Evolutionary conservation across 2,888 invertebrate genomes (phyloP), one percentile per base, ranked within the genome.

Genomic region (Petrophora chlorosata): DNA sequence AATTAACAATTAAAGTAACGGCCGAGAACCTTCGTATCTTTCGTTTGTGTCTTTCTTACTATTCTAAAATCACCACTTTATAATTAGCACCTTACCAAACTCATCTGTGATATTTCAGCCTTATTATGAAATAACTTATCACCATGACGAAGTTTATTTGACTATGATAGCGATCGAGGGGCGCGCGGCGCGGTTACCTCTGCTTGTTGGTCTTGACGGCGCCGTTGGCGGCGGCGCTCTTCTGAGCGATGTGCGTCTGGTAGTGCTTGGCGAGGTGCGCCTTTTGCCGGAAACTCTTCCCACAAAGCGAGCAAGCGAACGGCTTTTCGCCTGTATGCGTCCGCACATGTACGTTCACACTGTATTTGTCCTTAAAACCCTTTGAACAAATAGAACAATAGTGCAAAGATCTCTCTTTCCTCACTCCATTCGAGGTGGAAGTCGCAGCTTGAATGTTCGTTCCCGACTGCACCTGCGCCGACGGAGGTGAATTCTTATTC

Each of bases 251-350:
- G 82, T 97, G 97, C 53, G 97, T 97, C 90, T 97, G 97, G 77
- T 97, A 96, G 85, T 97, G 97, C 79, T 97, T 97, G 51, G 97
- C 97, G 65, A 97, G 91, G 72, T 97, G 97, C 0, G 97, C 97
- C 76, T 97, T 97, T 81, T 97, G 97, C 35, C 97, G 92, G 87
- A 97, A 97, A 73, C 96, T 96, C 82, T 97, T 98, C 57, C 97
- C 97, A 80, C 99, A 99, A 46, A 98, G 92, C 10, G 95, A 95
- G 81, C 99, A 99, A 22, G 96, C 93, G 83, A 99, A 99, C 0
- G 99, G 99, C 76, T 99, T 99, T 83, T 99, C 99, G 0, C 98
- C 99, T 0, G 99, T 99, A 79, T 99, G 99, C 15, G 99, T 99
- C 65, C 99, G 92, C 64, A 99, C 97, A 84, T 99, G 99, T 33